phyloP scores from a whole-genome alignment of 2,888 invertebrate species.

The Harpalus rufipes region DNA sequence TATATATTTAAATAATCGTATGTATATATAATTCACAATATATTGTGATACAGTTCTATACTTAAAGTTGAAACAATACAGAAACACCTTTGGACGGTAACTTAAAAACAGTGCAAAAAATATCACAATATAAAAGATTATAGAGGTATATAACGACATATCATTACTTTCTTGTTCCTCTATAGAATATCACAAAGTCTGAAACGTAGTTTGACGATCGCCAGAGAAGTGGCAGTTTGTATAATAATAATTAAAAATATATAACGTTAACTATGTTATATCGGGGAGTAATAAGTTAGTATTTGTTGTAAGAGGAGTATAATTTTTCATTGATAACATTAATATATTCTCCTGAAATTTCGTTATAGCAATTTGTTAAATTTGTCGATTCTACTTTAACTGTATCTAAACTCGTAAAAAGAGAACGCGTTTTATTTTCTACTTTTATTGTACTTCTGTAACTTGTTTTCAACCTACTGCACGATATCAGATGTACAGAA shows the following conservation, averaged over 20 bases:
- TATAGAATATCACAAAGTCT: conserved; percentile 64
- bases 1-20: conserved; percentile 59
- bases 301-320: conserved; percentile 25
- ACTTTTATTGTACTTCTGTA: conserved; percentile 62
- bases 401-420: conserved; percentile 58
- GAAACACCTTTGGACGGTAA: conserved; percentile 62
- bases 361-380: conserved; percentile 51
- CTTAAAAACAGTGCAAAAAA: conserved; percentile 65
- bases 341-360: conserved; percentile 53
- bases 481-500: conserved; percentile 46
- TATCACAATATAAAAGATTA: conserved; percentile 66
- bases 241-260: conserved; percentile 16
- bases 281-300: conserved; percentile 33
- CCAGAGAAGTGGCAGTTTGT: conserved; percentile 55
- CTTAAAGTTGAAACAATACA: conserved; percentile 44
- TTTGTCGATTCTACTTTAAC: conserved; percentile 44
- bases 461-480: conserved; percentile 45
- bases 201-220: conserved; percentile 64
- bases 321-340: conserved; percentile 52
- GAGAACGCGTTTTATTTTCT: conserved; percentile 50
- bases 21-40: conserved; percentile 53
- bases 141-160: conserved; percentile 50
- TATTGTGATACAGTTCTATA: conserved; percentile 50
- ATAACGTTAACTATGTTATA: conserved; percentile 25
- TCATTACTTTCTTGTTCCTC: conserved; percentile 51